Evolutionary conservation across 2,113 vertebrate species (phyloP).

Genomic region (Cyrtonyx montezumae): DNA sequence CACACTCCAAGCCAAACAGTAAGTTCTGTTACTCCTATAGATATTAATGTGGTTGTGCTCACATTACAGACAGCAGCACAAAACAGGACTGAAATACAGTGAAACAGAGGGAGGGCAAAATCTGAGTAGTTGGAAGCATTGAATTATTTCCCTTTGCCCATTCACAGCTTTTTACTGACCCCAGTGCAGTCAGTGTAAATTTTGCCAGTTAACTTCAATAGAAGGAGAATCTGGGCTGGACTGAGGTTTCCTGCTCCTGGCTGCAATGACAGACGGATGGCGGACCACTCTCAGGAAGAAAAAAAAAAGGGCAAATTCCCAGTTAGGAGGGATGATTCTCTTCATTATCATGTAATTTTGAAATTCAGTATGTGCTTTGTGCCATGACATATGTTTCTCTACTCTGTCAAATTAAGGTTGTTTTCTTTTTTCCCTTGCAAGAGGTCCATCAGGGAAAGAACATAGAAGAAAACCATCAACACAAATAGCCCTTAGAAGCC

Average conservation of each 20-base stretch:
- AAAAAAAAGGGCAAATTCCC: background rate
- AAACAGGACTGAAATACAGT: background rate
- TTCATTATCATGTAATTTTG: background rate
- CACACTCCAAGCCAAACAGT: background rate
- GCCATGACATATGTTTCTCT: background rate
- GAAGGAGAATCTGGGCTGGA: slow-evolving; percentile 2
- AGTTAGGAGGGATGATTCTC: background rate
- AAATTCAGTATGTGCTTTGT: slow-evolving; percentile 26
- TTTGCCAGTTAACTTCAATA: background rate
- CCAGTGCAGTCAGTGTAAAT: background rate
- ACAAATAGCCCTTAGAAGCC: slow-evolving; percentile 5
- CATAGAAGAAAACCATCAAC: background rate
- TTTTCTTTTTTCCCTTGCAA: background rate
- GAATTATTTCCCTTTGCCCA: background rate
- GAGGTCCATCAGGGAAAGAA: background rate
- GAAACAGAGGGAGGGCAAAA: background rate
- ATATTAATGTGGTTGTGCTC: background rate
- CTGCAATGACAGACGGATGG: background rate
- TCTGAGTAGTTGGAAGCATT: background rate
- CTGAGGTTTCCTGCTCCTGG: slow-evolving; percentile 26
- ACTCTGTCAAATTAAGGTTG: slow-evolving; percentile 23
- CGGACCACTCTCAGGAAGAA: background rate
- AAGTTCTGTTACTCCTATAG: background rate
- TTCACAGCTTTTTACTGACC: background rate
- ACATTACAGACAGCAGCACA: background rate